Conservation (phyloP, 1,140 invertebrate species). For the Drosophila chauvacae region DNA sequence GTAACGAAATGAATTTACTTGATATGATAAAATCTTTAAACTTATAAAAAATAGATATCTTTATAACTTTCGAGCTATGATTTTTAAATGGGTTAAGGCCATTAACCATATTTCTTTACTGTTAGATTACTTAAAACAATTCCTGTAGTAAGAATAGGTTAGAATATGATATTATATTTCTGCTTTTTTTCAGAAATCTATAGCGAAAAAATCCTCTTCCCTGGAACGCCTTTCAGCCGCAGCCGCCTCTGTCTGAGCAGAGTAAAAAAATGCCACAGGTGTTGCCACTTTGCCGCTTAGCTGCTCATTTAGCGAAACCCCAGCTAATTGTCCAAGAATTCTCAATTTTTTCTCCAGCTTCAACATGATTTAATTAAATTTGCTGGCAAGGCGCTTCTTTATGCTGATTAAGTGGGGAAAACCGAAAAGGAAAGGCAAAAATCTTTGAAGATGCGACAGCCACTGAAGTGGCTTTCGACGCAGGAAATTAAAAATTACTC, state of each 20-base stretch:
- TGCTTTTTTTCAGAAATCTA: not conserved
- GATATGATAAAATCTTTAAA: not conserved
- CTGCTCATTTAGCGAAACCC: constrained; percentile 63
- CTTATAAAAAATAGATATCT: not conserved
- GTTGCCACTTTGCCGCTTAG: constrained; percentile 76
- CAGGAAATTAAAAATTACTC: constrained; percentile 74
- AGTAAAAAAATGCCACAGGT: constrained; percentile 70
- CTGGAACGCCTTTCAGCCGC: not conserved
- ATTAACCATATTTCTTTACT: not conserved
- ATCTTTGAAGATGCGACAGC: constrained; percentile 58
- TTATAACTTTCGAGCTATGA: not conserved
- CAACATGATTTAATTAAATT: constrained; percentile 80
- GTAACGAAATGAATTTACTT: not conserved
- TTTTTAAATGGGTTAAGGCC: no score
- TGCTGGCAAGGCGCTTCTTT: constrained; percentile 62
- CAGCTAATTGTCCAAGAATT: constrained; percentile 79
- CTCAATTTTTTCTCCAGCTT: constrained; percentile 50
- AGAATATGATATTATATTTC: no score
- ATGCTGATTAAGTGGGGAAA: constrained; percentile 75
- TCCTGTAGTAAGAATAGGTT: not conserved
- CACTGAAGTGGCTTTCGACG: constrained; percentile 49
- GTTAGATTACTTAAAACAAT: not conserved
- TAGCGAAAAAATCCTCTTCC: no score
- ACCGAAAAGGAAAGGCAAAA: constrained; percentile 23
- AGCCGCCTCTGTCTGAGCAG: constrained; percentile 24